phyloP scores from a whole-genome alignment of 1,140 invertebrate species.

The Neodiprion pinetum region DNA sequence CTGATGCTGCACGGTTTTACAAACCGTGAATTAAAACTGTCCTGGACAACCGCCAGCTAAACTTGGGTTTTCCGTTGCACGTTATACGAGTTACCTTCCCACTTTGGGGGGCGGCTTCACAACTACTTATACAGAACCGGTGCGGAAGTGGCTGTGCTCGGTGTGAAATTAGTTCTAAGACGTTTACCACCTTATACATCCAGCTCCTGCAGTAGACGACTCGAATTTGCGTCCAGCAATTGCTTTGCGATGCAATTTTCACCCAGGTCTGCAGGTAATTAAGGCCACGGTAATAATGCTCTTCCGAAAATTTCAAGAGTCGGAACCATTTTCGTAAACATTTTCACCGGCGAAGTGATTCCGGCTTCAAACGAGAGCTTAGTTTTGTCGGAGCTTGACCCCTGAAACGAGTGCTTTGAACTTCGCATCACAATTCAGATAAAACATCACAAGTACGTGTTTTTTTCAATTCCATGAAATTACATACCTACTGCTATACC shows the following conservation, averaged over 20 bases:
- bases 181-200: neutral
- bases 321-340: no score
- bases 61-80: neutral
- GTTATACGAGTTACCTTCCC: neutral
- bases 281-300: neutral
- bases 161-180: slow-evolving; percentile 39
- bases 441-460: no score
- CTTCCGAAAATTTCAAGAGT: no score
- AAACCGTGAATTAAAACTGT: slow-evolving; percentile 1
- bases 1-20: neutral
- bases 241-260: neutral
- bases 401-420: no score
- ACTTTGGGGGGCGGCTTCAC: neutral
- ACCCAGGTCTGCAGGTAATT: neutral
- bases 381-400: no score
- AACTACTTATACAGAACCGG: neutral
- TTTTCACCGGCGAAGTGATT: no score
- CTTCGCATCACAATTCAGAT: no score
- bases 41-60: neutral
- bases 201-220: neutral
- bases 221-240: neutral
- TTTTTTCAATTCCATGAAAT: no score
- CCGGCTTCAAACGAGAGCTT: no score
- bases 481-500: no score
- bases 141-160: neutral